Conservation (phyloP, 35 echinoderm and acorn worm species). For the Lytechinus pictus region DNA sequence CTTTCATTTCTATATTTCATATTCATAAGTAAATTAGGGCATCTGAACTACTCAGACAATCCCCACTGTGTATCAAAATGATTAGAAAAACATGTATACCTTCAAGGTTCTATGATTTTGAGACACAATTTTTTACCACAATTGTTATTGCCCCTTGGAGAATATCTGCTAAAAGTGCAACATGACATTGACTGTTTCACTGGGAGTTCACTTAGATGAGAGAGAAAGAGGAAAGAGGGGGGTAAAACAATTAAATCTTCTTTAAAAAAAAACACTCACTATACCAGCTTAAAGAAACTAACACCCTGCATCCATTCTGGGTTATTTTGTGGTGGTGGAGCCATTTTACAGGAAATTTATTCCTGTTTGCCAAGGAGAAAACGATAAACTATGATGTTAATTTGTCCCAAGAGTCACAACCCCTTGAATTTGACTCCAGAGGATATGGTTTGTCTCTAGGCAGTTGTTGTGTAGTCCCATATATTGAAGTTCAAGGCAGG, state of each 20-base stretch:
- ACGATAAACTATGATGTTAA: slow-evolving; percentile 36
- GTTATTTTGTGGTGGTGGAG: slow-evolving; percentile 18
- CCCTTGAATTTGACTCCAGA: slow-evolving; percentile 17
- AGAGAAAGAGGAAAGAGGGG: neutral
- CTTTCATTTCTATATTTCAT: neutral
- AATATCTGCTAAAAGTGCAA: neutral
- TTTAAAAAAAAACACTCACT: neutral
- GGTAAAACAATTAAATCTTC: slow-evolving; percentile 12
- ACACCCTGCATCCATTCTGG: neutral
- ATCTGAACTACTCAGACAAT: neutral
- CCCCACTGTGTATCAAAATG: neutral
- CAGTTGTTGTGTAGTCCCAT: slow-evolving; percentile 9
- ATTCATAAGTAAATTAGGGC: neutral
- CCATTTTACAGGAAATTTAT: neutral
- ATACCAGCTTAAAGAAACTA: slow-evolving; percentile 9
- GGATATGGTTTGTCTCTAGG: slow-evolving; percentile 28
- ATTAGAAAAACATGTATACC: slow-evolving; percentile 20
- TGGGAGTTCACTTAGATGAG: neutral
- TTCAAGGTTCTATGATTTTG: neutral
- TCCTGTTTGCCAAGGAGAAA: slow-evolving; percentile 46
- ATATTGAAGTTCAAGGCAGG: slow-evolving; percentile 53
- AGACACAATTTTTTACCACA: slow-evolving; percentile 19
- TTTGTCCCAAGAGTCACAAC: slow-evolving; percentile 15
- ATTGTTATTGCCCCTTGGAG: neutral
- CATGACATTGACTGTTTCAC: neutral